These are phyloP conservation scores for Tokudaia tokunoshimensis DNA, from an alignment of 2,797 vertebrate genomes.

Conservation along the genomic window DNA sequence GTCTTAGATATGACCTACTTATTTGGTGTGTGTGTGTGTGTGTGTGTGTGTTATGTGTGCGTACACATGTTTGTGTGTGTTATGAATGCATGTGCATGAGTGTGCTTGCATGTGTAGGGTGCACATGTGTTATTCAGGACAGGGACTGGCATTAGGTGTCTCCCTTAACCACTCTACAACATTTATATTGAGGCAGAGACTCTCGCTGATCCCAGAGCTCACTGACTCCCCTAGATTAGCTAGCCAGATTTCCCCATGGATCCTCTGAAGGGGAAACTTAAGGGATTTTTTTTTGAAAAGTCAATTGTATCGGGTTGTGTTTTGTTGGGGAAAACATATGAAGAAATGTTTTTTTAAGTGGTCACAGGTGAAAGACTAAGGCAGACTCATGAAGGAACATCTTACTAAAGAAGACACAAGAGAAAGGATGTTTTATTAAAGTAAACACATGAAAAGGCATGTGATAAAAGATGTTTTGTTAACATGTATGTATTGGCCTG, in stretches of 20 bases:
- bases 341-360: background rate
- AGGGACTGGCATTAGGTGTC: background rate
- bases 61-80: background rate
- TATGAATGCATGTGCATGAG: background rate
- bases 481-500: background rate
- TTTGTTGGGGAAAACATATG: background rate
- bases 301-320: background rate
- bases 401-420: background rate
- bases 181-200: background rate
- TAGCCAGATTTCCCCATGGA: background rate
- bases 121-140: background rate
- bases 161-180: background rate
- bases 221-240: background rate
- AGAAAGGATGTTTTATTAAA: background rate
- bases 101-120: background rate
- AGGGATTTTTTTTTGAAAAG: background rate
- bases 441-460: background rate
- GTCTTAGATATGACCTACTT: background rate
- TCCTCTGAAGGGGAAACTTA: background rate
- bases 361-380: background rate
- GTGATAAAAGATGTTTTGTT: background rate
- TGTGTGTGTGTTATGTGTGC: background rate
- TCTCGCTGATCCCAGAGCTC: background rate
- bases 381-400: background rate
- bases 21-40: background rate